Conservation (phyloP, 2,797 vertebrate genomes). For the Sphaeramia orbicularis region DNA sequence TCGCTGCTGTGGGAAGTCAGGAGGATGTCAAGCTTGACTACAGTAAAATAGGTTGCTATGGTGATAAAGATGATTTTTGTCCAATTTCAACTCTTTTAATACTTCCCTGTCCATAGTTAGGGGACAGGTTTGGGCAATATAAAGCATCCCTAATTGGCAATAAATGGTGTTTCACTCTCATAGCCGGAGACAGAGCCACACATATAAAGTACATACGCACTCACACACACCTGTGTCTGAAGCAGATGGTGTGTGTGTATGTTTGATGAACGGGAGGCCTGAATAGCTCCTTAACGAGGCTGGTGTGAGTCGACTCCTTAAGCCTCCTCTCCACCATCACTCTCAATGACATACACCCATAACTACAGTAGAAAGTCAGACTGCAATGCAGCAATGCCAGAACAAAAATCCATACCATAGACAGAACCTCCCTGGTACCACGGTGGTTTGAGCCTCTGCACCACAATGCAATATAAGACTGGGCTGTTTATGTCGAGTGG, state of each 20-base stretch:
- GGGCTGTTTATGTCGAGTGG: conserved; percentile 36
- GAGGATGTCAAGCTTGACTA: conserved; percentile 53
- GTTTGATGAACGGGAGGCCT: conserved; percentile 73
- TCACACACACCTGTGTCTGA: conserved; percentile 46
- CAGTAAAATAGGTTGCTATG: conserved; percentile 68
- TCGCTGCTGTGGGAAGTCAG: conserved; percentile 50
- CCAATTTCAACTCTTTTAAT: conserved; percentile 71
- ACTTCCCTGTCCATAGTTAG: conserved; percentile 62
- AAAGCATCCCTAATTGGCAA: conserved; percentile 77
- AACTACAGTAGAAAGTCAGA: conserved; percentile 60
- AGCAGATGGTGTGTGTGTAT: conserved; percentile 74
- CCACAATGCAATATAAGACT: neutral
- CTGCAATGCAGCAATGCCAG: conserved; percentile 66
- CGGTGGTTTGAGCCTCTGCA: conserved; percentile 39
- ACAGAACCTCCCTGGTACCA: conserved; percentile 28
- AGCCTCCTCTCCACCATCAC: conserved; percentile 57
- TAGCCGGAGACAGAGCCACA: conserved; percentile 35
- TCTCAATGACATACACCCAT: conserved; percentile 59
- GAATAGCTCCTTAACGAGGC: conserved; percentile 75
- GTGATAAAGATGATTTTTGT: conserved; percentile 74
- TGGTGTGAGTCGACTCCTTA: conserved; percentile 72
- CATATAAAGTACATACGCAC: conserved; percentile 31
- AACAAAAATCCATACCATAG: conserved; percentile 52
- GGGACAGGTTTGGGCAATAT: conserved; percentile 70
- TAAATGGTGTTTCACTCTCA: conserved; percentile 68